Evolutionary conservation across 2,888 invertebrate genomes (phyloP), one percentile per base, ranked within the genome.

Genomic region (Odontomyia ornata): DNA sequence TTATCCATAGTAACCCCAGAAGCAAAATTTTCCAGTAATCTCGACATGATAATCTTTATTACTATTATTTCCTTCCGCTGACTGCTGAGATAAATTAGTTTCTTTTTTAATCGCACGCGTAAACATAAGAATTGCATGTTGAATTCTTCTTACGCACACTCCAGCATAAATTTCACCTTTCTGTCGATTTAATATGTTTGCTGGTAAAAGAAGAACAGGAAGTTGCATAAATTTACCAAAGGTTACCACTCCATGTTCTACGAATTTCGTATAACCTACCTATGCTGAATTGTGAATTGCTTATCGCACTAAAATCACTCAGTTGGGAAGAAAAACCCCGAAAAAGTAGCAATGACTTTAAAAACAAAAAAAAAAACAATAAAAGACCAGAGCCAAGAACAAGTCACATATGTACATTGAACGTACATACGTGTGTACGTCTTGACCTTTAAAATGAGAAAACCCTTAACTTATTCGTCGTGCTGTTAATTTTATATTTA

Each of bases 151-250:
- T 30, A 28, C 25, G 36, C 9, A 36, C 52, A 23, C 15, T 28
- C 1, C 25, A 67, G 18, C 15, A 18, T 57, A 57, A 72, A 30
- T 56, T 28, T 64, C 46, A 75, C 64, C 43, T 75, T 36, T 75
- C 60, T 60, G 56, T 60, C 23, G 69, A 25, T 21, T 46, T 69
- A 9, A 23, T 69, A 30, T 36, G 65, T 13, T 18, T 30, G 25
- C 25, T n/a, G 15, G 15, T 1, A 25, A 65, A 65, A 21, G 23
- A 62, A 47, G 27, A 25, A 75, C 75, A 75, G 75, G 75, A 75
- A 75, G 30, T 75, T 75, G 75, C 64, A 75, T 75, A 75, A 75
- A 75, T 75, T n/a, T 75, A 75, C 47, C 27, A 13, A 25, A 28
- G 72, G 57, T 73, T 73, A 36, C 73, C 73, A 56, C 36, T 57